Base-by-base conservation (phyloP, 2,797 vertebrate species). In the Bucorvus abyssinicus region DNA sequence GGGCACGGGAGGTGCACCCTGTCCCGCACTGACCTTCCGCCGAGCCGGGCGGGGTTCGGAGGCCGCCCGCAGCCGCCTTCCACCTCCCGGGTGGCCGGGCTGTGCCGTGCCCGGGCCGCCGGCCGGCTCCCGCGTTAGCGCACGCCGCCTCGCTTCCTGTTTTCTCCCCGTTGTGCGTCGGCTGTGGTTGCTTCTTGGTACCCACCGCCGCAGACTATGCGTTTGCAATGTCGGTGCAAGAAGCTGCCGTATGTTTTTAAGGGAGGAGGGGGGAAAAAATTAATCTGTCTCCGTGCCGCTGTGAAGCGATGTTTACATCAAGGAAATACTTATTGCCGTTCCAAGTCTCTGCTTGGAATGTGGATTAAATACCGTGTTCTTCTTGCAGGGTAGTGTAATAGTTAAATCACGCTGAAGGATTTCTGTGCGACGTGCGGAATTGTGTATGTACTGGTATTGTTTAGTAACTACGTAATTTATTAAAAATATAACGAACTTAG, bases 191-290 rank as follows among this genome's bases (percentile, higher is more conserved):
- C 21, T 26, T 5, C 44, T 22, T 1, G 27, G 6, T n/a, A 8
- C 21, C 49, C 34, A 1, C 7, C 26, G 59, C 34, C 2, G 55
- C n/a, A 4, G 40, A 4, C 6, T 1, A 2, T 3, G 57, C 38
- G 16, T 17, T 23, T 6, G 49, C n/a, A 4, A 1, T 1, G 3
- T 6, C n/a, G 2, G 1, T 3, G 40, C 36, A 3, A n/a, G 38
- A 4, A n/a, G 34, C 68, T 20, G 49, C 3, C 16, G 24, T 8
- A 30, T 5, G 36, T 5, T 13, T 18, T 5, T 5, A 32, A 3
- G 50, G 50, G 30, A 6, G 24, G 17, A 5, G 38, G 14, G 7
- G 20, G n/a, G 7, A 12, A 10, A 10, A 20, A 5, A 19, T 8
- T 2, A 5, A 32, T 7, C 6, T 3, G 57, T 5, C 22, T 32